These are phyloP conservation scores for Clytia hemisphaerica DNA, from an alignment of 30 jellyfish, hydroid and myxozoan genomes.

Conservation along the genomic window DNA sequence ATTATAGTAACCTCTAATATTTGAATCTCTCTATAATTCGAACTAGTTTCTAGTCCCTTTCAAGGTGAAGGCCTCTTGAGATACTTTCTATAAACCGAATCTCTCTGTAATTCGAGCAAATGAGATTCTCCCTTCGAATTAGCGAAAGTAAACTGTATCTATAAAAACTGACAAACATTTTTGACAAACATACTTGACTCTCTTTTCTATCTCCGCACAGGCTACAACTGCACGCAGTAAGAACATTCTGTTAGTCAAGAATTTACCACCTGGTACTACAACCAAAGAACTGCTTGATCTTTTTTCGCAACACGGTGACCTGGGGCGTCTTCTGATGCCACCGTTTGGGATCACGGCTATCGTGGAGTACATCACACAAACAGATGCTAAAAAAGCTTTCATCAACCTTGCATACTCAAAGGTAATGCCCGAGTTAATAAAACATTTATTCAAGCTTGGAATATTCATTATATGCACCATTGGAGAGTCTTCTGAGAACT, in stretches of 20 bases:
- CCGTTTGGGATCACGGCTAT: constrained; percentile 97
- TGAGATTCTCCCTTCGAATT: too few species aligned
- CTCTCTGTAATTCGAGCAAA: too few species aligned
- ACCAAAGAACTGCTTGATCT: constrained; percentile 47
- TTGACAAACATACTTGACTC: not conserved
- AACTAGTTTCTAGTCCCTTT: too few species aligned
- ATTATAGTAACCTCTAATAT: too few species aligned
- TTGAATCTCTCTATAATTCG: too few species aligned
- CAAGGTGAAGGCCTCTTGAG: too few species aligned
- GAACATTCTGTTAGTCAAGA: constrained; percentile 70
- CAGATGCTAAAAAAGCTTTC: constrained; percentile 85
- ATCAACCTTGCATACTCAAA: constrained; percentile 67
- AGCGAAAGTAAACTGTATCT: too few species aligned
- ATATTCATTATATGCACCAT: too few species aligned
- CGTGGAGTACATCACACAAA: constrained; percentile 65
- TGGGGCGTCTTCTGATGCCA: constrained; percentile 73
- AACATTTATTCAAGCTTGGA: not conserved
- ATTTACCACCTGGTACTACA: constrained; percentile 79
- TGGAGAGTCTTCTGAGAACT: too few species aligned
- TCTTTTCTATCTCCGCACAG: too few species aligned
- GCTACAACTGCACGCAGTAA: constrained; percentile 53
- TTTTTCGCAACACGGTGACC: constrained; percentile 67
- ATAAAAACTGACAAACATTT: too few species aligned
- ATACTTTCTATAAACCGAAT: too few species aligned
- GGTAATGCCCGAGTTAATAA: constrained; percentile 37